A percentile compares a stretch with the other conserved stretches of the same genome.
Conservation (phyloP, 2,888 invertebrate species). For the Emesis furor region DNA sequence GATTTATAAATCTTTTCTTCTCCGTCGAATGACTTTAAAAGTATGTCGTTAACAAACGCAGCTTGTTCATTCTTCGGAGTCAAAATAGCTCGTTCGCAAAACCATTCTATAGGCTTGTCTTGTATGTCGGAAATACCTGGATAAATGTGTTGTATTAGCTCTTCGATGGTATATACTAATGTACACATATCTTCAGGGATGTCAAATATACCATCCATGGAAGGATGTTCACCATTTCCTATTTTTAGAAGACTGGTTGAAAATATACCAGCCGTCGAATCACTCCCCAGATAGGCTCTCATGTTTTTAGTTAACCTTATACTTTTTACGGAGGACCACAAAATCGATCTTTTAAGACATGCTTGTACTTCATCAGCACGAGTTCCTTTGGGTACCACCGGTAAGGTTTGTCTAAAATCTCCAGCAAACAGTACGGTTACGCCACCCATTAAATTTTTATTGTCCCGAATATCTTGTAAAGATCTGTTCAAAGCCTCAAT, state of each 20-base stretch:
- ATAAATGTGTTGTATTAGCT: background rate
- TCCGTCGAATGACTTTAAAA: no score
- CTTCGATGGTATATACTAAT: background rate
- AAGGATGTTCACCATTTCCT: background rate
- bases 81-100: background rate
- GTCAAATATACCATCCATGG: background rate
- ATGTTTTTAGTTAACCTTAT: background rate
- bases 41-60: no score
- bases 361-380: background rate
- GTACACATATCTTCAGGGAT: background rate
- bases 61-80: no score
- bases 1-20: background rate
- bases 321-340: background rate
- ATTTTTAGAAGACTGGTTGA: background rate
- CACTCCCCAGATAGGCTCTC: background rate
- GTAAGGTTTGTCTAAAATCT: background rate
- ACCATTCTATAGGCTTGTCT: background rate
- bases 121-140: background rate
- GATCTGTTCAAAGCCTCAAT: no score
- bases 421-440: background rate
- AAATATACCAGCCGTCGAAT: background rate
- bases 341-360: background rate
- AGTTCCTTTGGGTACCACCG: background rate
- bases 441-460: no score
- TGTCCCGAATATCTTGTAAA: no score